Evolutionary conservation across 2,888 invertebrate species (phyloP).

Genomic region (Holacanthella duospinosa): DNA sequence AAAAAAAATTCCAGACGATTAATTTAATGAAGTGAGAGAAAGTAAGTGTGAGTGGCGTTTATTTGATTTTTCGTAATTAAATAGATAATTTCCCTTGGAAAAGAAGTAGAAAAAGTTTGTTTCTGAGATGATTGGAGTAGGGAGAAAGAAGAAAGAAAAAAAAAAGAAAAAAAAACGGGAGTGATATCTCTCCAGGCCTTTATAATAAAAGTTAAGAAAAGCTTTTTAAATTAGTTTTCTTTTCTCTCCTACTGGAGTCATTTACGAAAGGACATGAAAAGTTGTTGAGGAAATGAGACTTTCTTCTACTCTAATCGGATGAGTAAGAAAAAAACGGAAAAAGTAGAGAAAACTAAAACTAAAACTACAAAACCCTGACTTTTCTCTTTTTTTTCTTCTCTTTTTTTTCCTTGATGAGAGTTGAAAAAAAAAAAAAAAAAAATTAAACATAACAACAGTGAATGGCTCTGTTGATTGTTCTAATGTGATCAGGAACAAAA

Average conservation of each 20-base stretch:
- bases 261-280: neutral
- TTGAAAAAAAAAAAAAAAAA: too few species aligned
- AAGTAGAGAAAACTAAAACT: too few species aligned
- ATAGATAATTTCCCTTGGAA: conserved; percentile 8
- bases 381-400: too few species aligned
- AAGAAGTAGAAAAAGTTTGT: conserved; percentile 7
- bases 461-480: too few species aligned
- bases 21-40: neutral
- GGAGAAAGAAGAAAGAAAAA: neutral
- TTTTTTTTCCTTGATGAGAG: too few species aligned
- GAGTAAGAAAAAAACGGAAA: conserved; percentile 14
- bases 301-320: neutral
- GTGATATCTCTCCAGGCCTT: neutral
- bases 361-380: too few species aligned
- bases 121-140: neutral
- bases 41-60: neutral
- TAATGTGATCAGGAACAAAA: too few species aligned
- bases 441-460: too few species aligned
- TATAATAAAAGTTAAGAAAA: conserved; percentile 16
- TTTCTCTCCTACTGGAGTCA: conserved; percentile 16
- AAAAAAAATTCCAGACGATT: neutral
- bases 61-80: conserved; percentile 4
- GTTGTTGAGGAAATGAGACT: neutral
- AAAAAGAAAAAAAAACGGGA: neutral
- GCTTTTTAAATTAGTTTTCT: conserved; percentile 22